Conservation (phyloP, 1,140 invertebrate species). For the Bombyx mandarina region DNA sequence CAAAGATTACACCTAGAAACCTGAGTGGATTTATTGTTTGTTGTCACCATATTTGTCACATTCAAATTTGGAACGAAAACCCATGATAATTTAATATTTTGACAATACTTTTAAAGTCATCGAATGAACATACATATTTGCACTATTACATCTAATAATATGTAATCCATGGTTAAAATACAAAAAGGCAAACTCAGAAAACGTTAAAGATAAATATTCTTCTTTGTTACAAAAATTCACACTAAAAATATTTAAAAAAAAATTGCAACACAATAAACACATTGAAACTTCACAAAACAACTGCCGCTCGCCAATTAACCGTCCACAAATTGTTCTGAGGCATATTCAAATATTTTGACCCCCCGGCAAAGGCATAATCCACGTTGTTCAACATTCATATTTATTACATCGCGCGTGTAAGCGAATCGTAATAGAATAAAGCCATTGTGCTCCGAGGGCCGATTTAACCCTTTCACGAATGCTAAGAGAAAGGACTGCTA, state of each 20-base stretch:
- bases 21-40: too few species aligned
- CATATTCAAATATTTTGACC: conserved; percentile 71
- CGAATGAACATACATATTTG: too few species aligned
- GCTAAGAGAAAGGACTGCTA: conserved; percentile 68
- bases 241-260: neutral
- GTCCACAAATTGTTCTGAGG: conserved; percentile 58
- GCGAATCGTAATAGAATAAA: conserved; percentile 63
- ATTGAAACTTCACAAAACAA: conserved; percentile 31
- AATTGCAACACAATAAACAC: neutral
- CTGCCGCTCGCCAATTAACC: conserved; percentile 56
- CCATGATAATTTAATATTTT: too few species aligned
- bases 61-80: too few species aligned
- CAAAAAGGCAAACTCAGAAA: too few species aligned
- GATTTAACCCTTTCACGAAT: conserved; percentile 61
- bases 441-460: conserved; percentile 56
- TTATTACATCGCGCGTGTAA: conserved; percentile 69
- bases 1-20: too few species aligned
- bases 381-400: conserved; percentile 68
- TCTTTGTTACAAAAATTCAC: neutral
- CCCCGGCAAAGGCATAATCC: conserved; percentile 61
- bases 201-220: too few species aligned
- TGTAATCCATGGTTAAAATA: too few species aligned
- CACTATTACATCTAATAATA: too few species aligned
- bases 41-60: too few species aligned
- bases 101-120: too few species aligned